Evolutionary conservation across 2,797 vertebrate species (phyloP), one percentile per base, ranked within the genome.

Genomic region (Lates japonicus): DNA sequence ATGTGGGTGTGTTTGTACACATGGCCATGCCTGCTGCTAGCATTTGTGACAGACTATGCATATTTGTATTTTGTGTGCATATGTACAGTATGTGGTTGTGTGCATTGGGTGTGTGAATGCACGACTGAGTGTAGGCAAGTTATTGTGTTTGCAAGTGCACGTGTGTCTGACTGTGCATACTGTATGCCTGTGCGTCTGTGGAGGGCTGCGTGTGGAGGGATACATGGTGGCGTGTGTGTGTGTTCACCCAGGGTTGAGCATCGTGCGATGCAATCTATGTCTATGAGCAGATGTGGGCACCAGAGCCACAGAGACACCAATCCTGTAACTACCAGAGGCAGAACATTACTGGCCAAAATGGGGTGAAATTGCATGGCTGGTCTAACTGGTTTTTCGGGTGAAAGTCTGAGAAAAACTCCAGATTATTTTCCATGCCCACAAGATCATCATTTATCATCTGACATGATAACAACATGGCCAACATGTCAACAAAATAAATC

Each of bases 391-490:
- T 91, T 42, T 89, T 79, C 42, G 80, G 79, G 81, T 64, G 41
- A 89, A 85, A 89, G 73, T 75, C 82, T 80, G 84, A 90, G 83
- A 88, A 92, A 90, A 88, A 82, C 69, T 83, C 73, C 48, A 69
- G 78, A 84, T 92, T 79, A 89, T 85, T 89, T 90, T 89, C 87
- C 87, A 74, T 84, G 81, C 66, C 85, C 88, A 74, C 85, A 90
- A 83, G 77, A 86, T 83, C 69, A 87, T 90, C 75, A 87, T 89
- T 91, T 87, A 92, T 88, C 87, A 87, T 86, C 42, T 86, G 89
- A 90, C 90, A 87, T 77, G 86, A 92, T 90, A 92, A 91, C 90
- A 87, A 83, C 84, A 86, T 66, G 71, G 81, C 81, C 67, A 64
- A 81, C 57, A 76, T 74, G 76, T 82, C 80, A 82, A 70, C 85